Evolutionary conservation across 2,113 vertebrate species (phyloP), one percentile per base, ranked within the genome.

Genomic region (Corythoichthys intestinalis): DNA sequence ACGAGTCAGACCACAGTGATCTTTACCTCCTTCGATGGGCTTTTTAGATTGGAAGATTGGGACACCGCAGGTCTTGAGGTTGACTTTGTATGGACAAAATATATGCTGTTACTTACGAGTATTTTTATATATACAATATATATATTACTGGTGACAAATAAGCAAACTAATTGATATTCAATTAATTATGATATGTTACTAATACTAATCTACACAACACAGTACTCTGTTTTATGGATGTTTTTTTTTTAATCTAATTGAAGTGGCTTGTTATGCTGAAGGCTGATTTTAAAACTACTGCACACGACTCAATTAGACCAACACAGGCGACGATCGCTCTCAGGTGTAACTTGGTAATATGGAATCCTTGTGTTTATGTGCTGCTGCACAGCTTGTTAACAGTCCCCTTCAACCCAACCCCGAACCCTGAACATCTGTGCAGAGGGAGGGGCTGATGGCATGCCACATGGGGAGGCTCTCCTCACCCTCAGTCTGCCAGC

Each of bases 401-500:
- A 10, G 86, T 83, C 85, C 80, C 39, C 39, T 44, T 38, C 12
- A 17, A n/a, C 39, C 34, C 38, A 9, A n/a, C 61, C 78, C 72
- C 59, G 69, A 72, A 79, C 66, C 73, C 63, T 2, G 35, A 86
- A 83, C 86, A 89, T 87, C 86, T 85, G 85, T 81, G 84, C 63
- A 59, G 66, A 75, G 72, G 79, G 47, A 50, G 49, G 78, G 69
- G 58, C 58, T 76, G 83, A 85, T 65, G 76, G 79, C 70, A 79
- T 63, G 76, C 79, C 84, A 83, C 82, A 83, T 73, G 86, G 83
- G 87, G 83, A 72, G 72, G 77, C 71, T 76, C 78, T 85, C 80
- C 75, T 82, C 81, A 77, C 67, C 70, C 80, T 78, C 87, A 89
- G 88, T 90, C 88, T 90, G 88, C 87, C 90, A 91, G 85, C 88